Conservation (phyloP, 2,797 vertebrate genomes). For the Enteromius argenteus region DNA sequence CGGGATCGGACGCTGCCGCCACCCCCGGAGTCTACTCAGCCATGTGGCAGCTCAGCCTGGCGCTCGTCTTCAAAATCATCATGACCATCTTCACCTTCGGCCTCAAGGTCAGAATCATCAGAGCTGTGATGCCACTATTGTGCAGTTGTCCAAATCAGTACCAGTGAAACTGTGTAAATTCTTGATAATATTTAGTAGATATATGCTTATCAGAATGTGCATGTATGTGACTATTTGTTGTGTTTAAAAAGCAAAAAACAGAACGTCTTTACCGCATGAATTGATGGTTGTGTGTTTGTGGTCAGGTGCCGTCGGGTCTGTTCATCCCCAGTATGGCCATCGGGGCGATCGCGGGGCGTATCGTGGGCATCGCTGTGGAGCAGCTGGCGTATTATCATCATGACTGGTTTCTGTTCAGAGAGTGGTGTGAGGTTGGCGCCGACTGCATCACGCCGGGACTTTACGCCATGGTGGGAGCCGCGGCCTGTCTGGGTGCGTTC, state of each 20-base stretch:
- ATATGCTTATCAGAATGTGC: no score
- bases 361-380: constrained; percentile 96
- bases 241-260: no score
- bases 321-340: constrained; percentile 99
- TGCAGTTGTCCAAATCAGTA: no score
- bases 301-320: constrained; percentile 92
- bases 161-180: neutral
- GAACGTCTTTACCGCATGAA: no score
- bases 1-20: constrained; percentile 88
- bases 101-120: constrained; percentile 87
- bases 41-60: constrained; percentile 97
- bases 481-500: constrained; percentile 92
- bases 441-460: constrained; percentile 98
- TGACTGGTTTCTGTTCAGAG: constrained; percentile 97
- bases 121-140: no score
- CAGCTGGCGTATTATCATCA: constrained; percentile 97
- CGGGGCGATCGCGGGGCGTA: constrained; percentile 96
- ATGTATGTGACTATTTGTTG: no score
- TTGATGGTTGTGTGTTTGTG: neutral
- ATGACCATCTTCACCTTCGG: constrained; percentile 99
- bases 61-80: constrained; percentile 97
- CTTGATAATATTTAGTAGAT: neutral
- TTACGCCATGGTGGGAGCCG: constrained; percentile 98
- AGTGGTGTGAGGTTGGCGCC: constrained; percentile 98
- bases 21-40: constrained; percentile 94